Percentiles rank a stretch among this genome's conserved stretches.
Conservation (phyloP, 2,797 vertebrate species). For the Pelochelys cantorii region DNA sequence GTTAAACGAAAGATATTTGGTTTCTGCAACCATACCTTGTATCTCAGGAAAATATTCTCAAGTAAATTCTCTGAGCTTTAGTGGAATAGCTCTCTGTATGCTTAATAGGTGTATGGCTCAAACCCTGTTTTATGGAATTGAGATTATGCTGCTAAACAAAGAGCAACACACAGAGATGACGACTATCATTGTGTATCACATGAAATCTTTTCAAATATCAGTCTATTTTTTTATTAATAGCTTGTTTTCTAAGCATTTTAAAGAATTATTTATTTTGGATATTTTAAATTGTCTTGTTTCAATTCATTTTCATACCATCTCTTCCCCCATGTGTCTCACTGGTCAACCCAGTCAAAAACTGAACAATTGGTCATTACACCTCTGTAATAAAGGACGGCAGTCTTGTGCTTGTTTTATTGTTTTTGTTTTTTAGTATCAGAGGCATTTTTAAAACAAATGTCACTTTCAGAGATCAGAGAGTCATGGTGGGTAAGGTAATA, state of each 20-base stretch:
- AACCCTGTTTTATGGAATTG: background rate
- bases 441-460: background rate
- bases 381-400: background rate
- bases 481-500: background rate
- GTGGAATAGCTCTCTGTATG: background rate
- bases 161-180: background rate
- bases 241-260: background rate
- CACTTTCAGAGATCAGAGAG: background rate
- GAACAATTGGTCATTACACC: background rate
- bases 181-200: background rate
- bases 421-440: background rate
- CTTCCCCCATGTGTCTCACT: background rate
- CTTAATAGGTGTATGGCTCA: background rate
- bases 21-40: constrained; percentile 5
- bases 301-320: background rate
- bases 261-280: background rate
- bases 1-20: background rate
- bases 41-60: constrained; percentile 7
- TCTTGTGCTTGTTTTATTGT: background rate
- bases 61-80: constrained; percentile 31
- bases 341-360: background rate
- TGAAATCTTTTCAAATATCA: background rate
- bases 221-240: background rate
- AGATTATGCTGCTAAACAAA: background rate
- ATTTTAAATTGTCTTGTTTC: background rate